Base-by-base conservation (phyloP, 2,888 invertebrate genomes). In the Vanessa cardui region DNA sequence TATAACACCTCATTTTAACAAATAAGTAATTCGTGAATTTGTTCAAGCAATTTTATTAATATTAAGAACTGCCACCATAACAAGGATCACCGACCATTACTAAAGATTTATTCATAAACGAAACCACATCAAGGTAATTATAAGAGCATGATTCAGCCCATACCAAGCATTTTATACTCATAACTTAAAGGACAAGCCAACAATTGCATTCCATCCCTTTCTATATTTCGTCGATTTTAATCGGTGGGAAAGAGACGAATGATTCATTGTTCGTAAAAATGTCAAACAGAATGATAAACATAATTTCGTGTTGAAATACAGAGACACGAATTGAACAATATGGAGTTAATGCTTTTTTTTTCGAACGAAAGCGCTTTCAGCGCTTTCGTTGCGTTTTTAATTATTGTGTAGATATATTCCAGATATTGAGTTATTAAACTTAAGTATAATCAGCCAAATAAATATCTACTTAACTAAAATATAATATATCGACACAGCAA, bases 271-370 rank as follows among this genome's bases (percentile, higher is more conserved):
- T 89, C 87, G 85, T 86, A 87, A 88, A 88, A 90, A 90, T 90
- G 90, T 90, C 89, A 90, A 91, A 89, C 87, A 86, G 88, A 89
- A 91, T 91, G 91, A 92, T 90, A 90, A 90, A 90, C 90, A 89
- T 85, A 89, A 91, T 89, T 87, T 84, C 82, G 86, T 89, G 90
- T 89, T 87, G 87, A 88, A 90, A 89, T 81, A 81, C 77, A 79
- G 77, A 80, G 82, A 87, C 86, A 86, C 84, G 87, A 84, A 83
- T 79, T 64, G 69, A 70, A 68, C 67, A 67, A 71, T 72, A 70
- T 66, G 73, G 69, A 64, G 62, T 64, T 71, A 72, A 69, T 66
- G 58, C 69, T 72, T 71, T 70, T 63, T 71, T 72, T 26, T 58
- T 26, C 47, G 39, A 20, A 39, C 50, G 26, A 52, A 26, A n/a